A percentile compares a stretch with the other conserved stretches of the same genome.
These are phyloP conservation scores for Neotoma lepida DNA, from an alignment of 2,113 vertebrate species.

Conservation along the genomic window DNA sequence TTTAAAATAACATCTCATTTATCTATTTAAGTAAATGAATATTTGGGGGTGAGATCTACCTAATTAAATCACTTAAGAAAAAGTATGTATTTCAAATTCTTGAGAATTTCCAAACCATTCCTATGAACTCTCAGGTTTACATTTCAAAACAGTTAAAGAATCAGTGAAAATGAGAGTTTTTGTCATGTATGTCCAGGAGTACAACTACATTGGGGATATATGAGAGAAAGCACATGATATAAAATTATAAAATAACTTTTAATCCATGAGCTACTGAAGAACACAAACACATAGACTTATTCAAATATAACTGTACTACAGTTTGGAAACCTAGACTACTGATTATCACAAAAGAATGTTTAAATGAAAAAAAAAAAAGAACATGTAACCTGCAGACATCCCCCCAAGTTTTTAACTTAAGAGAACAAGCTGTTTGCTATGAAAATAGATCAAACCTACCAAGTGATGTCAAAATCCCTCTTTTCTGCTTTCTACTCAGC, in stretches of 20 bases:
- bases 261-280: background rate
- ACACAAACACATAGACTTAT: background rate
- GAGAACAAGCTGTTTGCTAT: background rate
- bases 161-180: background rate
- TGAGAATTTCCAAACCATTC: background rate
- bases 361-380: slow-evolving; percentile 21
- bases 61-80: slow-evolving; percentile 39
- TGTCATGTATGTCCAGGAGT: background rate
- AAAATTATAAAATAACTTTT: slow-evolving; percentile 12
- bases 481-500: slow-evolving; percentile 31
- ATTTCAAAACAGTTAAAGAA: slow-evolving; percentile 5
- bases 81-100: background rate
- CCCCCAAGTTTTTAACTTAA: slow-evolving; percentile 28
- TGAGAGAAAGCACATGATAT: too few species aligned
- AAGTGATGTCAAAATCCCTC: slow-evolving; percentile 17
- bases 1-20: background rate
- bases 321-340: slow-evolving; percentile 34
- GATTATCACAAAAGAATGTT: background rate
- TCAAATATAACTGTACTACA: background rate
- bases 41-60: background rate
- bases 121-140: slow-evolving; percentile 5
- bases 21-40: background rate
- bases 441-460: background rate
- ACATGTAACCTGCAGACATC: background rate
- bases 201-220: background rate